A percentile compares a stretch with the other conserved stretches of the same genome.
Conservation (phyloP, 2,113 vertebrate genomes). For the Heloderma charlesbogerti region DNA sequence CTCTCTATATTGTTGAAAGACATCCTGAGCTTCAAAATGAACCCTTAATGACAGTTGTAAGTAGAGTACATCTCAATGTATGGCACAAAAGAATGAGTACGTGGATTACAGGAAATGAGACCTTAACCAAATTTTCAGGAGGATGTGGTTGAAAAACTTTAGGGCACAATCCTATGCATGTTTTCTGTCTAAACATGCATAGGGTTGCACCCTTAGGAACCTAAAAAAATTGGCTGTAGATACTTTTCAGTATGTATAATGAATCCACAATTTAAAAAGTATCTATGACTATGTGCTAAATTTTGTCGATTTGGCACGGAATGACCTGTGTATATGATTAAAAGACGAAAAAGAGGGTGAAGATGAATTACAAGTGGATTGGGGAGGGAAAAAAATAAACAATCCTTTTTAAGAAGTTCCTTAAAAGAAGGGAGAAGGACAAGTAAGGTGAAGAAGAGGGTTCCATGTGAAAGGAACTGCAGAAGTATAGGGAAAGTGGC, state of each 20-base stretch:
- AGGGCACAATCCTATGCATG: no score
- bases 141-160: background rate
- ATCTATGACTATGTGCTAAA: background rate
- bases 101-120: background rate
- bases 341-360: background rate
- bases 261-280: no score
- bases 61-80: background rate
- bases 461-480: background rate
- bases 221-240: no score
- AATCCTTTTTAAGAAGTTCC: background rate
- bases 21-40: background rate
- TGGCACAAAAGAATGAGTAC: background rate
- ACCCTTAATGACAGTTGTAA: background rate
- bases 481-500: background rate
- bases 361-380: background rate
- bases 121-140: background rate
- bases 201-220: no score
- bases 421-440: background rate
- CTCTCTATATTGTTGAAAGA: background rate
- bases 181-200: no score
- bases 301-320: background rate
- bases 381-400: background rate
- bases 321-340: background rate
- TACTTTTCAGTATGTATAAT: no score
- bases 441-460: background rate